Evolutionary conservation across 2,797 vertebrate genomes (phyloP).

Genomic region (Muscicapa comitata): DNA sequence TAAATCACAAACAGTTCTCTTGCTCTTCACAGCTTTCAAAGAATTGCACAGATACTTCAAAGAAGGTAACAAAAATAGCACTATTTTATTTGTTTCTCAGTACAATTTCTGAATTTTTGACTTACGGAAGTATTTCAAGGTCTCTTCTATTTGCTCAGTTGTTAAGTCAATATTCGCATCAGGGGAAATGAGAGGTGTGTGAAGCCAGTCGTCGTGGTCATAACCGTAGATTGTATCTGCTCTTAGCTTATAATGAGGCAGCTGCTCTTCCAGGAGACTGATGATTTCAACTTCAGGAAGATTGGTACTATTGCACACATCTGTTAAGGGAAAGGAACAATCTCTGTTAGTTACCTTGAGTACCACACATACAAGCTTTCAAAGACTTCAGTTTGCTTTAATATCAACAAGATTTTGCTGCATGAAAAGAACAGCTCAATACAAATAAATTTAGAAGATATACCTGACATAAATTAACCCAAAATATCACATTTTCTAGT

Average conservation of each 20-base stretch:
- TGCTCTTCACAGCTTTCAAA: neutral
- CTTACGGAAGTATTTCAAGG: constrained; percentile 98
- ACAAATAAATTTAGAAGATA: neutral
- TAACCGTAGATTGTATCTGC: constrained; percentile 97
- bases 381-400: neutral
- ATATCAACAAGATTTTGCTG: neutral
- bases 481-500: neutral
- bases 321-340: constrained; percentile 65
- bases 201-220: constrained; percentile 98
- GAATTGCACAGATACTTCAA: neutral
- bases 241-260: constrained; percentile 96
- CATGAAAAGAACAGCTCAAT: neutral
- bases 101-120: constrained; percentile 1
- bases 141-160: constrained; percentile 96
- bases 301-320: constrained; percentile 98
- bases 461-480: neutral
- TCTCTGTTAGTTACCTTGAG: neutral
- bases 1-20: neutral
- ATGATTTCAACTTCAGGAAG: constrained; percentile 99
- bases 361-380: neutral
- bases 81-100: neutral
- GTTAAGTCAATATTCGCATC: constrained; percentile 89
- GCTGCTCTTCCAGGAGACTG: constrained; percentile 96
- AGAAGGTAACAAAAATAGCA: neutral
- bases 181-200: constrained; percentile 91